phyloP scores from a whole-genome alignment of 2,888 invertebrate species.

The Eilema sororculum region DNA sequence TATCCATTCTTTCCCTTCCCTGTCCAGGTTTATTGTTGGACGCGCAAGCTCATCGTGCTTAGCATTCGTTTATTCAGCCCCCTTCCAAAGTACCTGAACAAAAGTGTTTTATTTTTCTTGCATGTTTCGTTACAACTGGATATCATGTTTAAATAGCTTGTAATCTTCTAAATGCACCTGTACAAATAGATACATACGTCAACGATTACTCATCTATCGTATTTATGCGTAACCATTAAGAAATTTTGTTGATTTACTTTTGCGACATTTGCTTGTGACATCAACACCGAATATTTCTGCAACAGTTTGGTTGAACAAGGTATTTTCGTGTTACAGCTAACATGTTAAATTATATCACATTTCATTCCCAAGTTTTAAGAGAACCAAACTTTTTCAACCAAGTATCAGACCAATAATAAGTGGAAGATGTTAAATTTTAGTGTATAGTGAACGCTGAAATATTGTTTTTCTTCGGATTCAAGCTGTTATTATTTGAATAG shows the following conservation, averaged over 20 bases:
- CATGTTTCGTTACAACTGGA: conserved; percentile 36
- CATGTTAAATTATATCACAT: not conserved
- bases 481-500: not conserved
- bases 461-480: not conserved
- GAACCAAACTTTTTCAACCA: no score
- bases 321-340: not conserved
- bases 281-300: conserved; percentile 21
- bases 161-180: conserved; percentile 69
- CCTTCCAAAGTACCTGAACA: not conserved
- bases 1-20: no score
- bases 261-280: conserved; percentile 24
- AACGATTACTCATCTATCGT: conserved; percentile 69
- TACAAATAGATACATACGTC: conserved; percentile 74
- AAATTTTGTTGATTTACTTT: conserved; percentile 46
- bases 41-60: no score
- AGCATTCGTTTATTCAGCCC: not conserved
- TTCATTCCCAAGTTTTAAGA: not conserved
- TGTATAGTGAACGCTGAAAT: no score
- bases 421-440: no score
- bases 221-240: conserved; percentile 56
- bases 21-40: no score
- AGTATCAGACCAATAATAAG: no score
- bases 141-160: conserved; percentile 67
- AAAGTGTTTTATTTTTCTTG: conserved; percentile 3
- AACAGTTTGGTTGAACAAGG: conserved; percentile 6